Conservation (phyloP, 2,113 vertebrate genomes). For the Oriolus oriolus region DNA sequence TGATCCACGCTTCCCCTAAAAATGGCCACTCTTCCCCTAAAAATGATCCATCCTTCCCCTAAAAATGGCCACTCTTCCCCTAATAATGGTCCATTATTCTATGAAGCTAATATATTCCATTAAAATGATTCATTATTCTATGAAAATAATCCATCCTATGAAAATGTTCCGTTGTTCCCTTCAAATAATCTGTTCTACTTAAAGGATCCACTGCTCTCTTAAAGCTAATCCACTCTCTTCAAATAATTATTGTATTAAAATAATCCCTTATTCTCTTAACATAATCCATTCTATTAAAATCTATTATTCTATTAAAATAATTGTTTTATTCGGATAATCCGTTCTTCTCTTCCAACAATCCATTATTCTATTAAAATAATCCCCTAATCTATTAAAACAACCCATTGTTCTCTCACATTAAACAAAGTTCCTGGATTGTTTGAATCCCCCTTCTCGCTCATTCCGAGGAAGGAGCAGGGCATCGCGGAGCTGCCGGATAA, state of each 20-base stretch:
- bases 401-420: too few relatives aligned
- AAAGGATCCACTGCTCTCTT: not conserved
- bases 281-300: not conserved
- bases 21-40: too few relatives aligned
- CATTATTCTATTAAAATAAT: not conserved
- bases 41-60: too few relatives aligned
- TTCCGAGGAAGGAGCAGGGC: not conserved
- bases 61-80: not conserved
- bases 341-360: too few relatives aligned
- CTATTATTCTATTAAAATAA: not conserved
- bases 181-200: fast-evolving
- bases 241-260: not conserved
- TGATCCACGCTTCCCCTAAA: too few relatives aligned
- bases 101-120: not conserved
- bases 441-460: fast-evolving
- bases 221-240: not conserved
- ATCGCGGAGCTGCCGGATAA: not conserved
- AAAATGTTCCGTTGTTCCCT: not conserved
- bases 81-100: not conserved
- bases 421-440: not conserved
- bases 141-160: too few relatives aligned
- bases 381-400: not conserved
- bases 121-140: too few relatives aligned
- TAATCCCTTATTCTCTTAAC: not conserved
- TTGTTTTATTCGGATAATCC: too few relatives aligned